These are phyloP conservation scores for Pygocentrus nattereri DNA, from an alignment of 2,797 vertebrate species.

Conservation along the genomic window DNA sequence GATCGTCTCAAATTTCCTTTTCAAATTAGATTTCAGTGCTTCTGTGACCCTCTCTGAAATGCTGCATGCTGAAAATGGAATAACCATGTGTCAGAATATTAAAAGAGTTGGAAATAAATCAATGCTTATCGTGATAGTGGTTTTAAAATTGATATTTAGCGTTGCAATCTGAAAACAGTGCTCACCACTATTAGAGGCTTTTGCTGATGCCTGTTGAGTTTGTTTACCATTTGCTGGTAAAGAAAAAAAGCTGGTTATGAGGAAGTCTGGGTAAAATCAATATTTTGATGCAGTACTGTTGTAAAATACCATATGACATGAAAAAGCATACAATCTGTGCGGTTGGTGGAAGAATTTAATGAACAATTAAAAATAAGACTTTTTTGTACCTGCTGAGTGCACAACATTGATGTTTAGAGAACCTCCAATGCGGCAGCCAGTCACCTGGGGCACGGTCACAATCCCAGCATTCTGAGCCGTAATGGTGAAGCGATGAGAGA, in stretches of 20 bases:
- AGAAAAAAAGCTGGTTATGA: too few relatives aligned
- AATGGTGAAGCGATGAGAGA: background rate
- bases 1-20: conserved; percentile 21
- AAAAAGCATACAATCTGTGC: too few relatives aligned
- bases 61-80: background rate
- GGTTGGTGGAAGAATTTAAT: too few relatives aligned
- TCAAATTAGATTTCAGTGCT: conserved; percentile 32
- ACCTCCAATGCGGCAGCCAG: conserved; percentile 5
- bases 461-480: background rate
- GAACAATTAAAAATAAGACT: background rate
- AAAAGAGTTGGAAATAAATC: background rate
- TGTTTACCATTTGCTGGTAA: background rate
- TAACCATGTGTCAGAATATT: background rate
- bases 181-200: background rate
- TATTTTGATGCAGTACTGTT: too few relatives aligned
- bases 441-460: conserved; percentile 10
- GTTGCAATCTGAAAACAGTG: background rate
- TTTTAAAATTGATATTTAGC: background rate
- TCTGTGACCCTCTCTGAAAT: conserved; percentile 5
- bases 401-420: conserved; percentile 2
- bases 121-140: background rate
- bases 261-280: too few relatives aligned
- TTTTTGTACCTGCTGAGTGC: background rate
- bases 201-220: background rate
- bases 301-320: too few relatives aligned